These are phyloP conservation scores for Cydia splendana DNA, from an alignment of 1,140 invertebrate species.

Conservation along the genomic window DNA sequence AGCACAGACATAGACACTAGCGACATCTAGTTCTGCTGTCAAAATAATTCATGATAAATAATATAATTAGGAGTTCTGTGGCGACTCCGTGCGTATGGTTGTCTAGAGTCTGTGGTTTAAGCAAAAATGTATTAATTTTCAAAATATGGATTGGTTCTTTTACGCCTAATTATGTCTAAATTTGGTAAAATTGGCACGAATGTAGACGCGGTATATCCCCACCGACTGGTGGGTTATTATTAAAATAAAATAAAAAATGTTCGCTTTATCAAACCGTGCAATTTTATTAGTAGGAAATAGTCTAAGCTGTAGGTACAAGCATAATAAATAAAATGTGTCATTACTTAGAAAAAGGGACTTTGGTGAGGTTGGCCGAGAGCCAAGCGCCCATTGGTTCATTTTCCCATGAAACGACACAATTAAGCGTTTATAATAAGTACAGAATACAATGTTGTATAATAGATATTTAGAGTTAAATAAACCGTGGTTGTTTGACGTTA, in stretches of 20 bases:
- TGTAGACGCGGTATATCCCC: constrained; percentile 37
- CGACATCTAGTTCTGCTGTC: background rate
- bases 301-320: constrained; percentile 61
- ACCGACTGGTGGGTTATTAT: constrained; percentile 54
- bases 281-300: constrained; percentile 73
- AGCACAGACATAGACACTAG: background rate
- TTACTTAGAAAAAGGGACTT: constrained; percentile 1
- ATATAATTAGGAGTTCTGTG: too few species aligned
- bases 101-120: background rate
- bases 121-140: background rate
- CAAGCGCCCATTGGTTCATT: background rate
- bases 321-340: constrained; percentile 48
- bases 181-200: background rate
- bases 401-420: background rate
- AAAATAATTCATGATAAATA: too few species aligned
- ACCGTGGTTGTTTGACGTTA: constrained; percentile 57
- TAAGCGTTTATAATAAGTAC: constrained; percentile 27
- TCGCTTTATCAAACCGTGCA: constrained; percentile 78
- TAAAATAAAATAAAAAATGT: constrained; percentile 61
- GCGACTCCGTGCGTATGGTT: too few species aligned
- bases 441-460: constrained; percentile 63
- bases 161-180: background rate
- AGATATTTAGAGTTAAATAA: constrained; percentile 62
- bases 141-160: background rate
- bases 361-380: background rate